Evolutionary conservation across 2,888 invertebrate species (phyloP), one percentile per base, ranked within the genome.

Genomic region (Pachymerium ferrugineum): DNA sequence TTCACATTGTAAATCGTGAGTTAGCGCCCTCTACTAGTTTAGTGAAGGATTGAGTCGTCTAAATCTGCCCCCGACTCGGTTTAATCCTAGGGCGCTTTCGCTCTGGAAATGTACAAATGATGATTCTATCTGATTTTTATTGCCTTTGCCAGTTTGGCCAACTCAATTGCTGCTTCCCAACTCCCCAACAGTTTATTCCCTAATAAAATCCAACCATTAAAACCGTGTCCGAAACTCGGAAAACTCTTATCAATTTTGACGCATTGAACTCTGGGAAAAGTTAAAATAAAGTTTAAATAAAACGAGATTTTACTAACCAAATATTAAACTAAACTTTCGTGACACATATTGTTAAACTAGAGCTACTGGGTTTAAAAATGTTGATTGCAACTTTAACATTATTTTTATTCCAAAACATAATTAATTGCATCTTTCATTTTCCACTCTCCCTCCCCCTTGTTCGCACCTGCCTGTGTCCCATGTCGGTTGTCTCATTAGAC

Each of bases 111-210:
- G 47, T 54, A 54, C 47, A 54, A 54, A 54, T 54, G 47, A 54
- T 54, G 47, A 54, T 54, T 54, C 47, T 54, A 54, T 54, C 47
- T 54, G 47, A 54, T 54, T 54, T 54, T 54, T 54, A 54, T 54
- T 54, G 47, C 47, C 47, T 12, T 54, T 54, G 19, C 47, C 47
- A 54, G 47, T 54, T 54, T 54, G 47, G 47, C 47, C 47, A 54
- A 54, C 47, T 54, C 47, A 54, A 54, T 54, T 54, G 47, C 47
- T n/a, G n/a, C n/a, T n/a, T 54, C 47, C 47, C 47, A 54, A 54
- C 47, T 54, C 22, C n/a, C n/a, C 19, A 54, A 54, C 47, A 54
- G 19, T 54, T 54, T 54, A 54, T 54, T 54, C 16, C 47, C 22
- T 54, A 54, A 54, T 54, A 54, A 54, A 54, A 54, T 54, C 47